Percentiles rank a stretch among this genome's conserved stretches.
Evolutionary conservation across 2,888 invertebrate genomes (phyloP).

Genomic region (Noctua comes): DNA sequence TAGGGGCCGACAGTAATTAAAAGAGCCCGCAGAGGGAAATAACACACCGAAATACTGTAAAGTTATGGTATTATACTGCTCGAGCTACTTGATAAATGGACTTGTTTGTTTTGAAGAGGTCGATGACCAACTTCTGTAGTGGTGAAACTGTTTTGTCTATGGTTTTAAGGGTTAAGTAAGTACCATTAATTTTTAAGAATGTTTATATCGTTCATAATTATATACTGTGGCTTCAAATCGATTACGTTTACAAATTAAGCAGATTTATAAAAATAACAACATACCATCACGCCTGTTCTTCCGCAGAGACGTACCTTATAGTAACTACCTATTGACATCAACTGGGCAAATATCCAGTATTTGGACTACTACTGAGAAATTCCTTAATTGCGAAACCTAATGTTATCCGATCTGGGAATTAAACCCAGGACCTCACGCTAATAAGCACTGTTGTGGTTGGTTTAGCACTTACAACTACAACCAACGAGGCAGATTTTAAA

Average conservation of each 20-base stretch:
- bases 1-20: constrained; percentile 85
- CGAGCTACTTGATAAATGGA: constrained; percentile 71
- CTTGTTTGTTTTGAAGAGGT: constrained; percentile 70
- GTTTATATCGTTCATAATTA: not conserved
- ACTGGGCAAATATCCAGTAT: not conserved
- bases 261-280: not conserved
- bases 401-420: not conserved
- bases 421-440: not conserved
- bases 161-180: not conserved
- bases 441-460: not conserved
- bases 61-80: constrained; percentile 73
- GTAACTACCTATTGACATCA: not conserved
- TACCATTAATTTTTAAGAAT: not conserved
- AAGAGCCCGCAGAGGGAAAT: constrained; percentile 85
- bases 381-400: not conserved
- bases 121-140: constrained; percentile 55
- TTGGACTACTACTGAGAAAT: not conserved
- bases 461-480: not conserved
- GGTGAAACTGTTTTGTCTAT: constrained; percentile 17
- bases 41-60: constrained; percentile 74
- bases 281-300: not conserved
- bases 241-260: not conserved
- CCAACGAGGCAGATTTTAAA: not conserved
- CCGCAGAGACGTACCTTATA: not conserved
- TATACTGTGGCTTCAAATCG: not conserved